phyloP scores from a whole-genome alignment of 2,888 invertebrate species.

The Thereva nobilitata region DNA sequence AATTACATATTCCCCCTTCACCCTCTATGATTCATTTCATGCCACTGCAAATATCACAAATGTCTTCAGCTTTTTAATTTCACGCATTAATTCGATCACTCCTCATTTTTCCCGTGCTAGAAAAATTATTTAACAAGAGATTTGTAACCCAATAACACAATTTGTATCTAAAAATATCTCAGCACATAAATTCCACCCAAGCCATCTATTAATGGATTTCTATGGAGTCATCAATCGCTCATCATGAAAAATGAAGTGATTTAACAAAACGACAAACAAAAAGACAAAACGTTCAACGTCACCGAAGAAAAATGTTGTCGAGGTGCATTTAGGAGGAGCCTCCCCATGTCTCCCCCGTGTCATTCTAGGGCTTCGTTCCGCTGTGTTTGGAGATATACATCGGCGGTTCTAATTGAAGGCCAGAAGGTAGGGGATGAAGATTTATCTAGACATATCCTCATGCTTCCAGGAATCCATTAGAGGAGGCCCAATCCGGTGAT shows the following conservation, averaged over 20 bases:
- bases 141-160: too few species aligned
- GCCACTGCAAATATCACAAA: too few species aligned
- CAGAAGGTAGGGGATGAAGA: constrained; percentile 9
- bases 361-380: background rate
- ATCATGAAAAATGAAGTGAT: constrained; percentile 7
- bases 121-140: too few species aligned
- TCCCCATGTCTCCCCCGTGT: background rate
- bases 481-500: too few species aligned
- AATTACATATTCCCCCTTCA: too few species aligned
- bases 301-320: constrained; percentile 5
- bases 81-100: too few species aligned
- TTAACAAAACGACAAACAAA: background rate
- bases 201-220: background rate
- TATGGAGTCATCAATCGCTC: constrained; percentile 9
- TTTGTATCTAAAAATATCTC: constrained; percentile 1
- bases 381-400: background rate
- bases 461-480: constrained; percentile 8
- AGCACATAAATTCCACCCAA: background rate
- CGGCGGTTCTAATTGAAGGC: constrained; percentile 4
- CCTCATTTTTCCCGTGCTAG: too few species aligned
- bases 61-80: too few species aligned
- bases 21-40: too few species aligned
- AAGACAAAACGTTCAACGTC: background rate
- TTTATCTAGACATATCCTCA: constrained; percentile 1
- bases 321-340: background rate